These are phyloP conservation scores for Henricia sp. DNA, from an alignment of 53 echinoderm and acorn worm genomes.

Conservation along the genomic window DNA sequence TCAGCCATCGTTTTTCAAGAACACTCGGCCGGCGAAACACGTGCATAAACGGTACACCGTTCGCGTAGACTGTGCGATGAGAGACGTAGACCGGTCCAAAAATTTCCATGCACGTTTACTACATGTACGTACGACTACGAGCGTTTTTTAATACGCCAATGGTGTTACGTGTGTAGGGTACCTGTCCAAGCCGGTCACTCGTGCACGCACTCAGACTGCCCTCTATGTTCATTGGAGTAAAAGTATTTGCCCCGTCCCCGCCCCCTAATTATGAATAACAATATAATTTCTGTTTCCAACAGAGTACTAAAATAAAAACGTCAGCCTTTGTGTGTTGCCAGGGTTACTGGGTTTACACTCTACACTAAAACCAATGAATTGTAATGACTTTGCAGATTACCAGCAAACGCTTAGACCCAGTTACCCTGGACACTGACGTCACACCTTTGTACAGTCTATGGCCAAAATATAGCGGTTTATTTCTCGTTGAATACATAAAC, in stretches of 20 bases:
- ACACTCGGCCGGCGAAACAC: slow-evolving; percentile 9
- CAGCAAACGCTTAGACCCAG: no score
- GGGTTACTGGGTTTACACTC: no score
- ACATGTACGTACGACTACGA: no score
- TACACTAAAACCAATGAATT: no score
- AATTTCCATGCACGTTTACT: slow-evolving; percentile 25
- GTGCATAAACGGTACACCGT: neutral
- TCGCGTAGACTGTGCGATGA: neutral
- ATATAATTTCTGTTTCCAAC: no score
- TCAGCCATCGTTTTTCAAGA: slow-evolving; percentile 29
- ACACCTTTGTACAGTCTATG: no score
- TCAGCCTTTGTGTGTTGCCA: no score
- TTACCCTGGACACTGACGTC: no score
- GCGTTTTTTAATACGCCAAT: neutral
- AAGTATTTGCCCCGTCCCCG: neutral
- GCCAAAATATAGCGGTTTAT: no score
- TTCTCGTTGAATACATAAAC: no score
- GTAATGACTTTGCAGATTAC: no score
- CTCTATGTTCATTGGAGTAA: neutral
- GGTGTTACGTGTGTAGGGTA: neutral
- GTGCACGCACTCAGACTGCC: neutral
- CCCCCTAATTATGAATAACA: neutral
- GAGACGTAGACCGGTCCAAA: slow-evolving; percentile 16
- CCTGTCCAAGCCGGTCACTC: slow-evolving; percentile 24
- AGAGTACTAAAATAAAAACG: no score